Percentiles rank a stretch among this genome's conserved stretches.
phyloP scores from a whole-genome alignment of 2,888 invertebrate species.

The Agrotis ipsilon region DNA sequence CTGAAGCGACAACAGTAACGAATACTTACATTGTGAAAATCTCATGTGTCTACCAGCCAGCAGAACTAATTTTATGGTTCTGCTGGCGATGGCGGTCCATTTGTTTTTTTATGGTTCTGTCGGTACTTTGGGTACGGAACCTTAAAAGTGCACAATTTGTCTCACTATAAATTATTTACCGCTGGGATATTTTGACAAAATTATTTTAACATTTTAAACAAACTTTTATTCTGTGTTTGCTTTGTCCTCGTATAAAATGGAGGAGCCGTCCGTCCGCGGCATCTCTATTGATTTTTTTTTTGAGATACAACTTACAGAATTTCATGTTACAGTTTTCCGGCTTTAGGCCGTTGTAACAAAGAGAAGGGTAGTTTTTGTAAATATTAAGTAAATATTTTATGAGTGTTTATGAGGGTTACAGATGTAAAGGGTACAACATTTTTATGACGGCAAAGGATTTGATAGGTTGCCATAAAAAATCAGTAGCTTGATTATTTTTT shows the following conservation, averaged over 20 bases:
- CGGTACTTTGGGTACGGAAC: not conserved
- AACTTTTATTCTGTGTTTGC: not conserved
- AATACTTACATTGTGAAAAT: not conserved
- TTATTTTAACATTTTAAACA: conserved; percentile 16
- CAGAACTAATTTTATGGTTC: too few relatives aligned
- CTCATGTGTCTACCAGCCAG: not conserved
- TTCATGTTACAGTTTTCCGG: conserved; percentile 33
- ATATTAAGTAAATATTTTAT: conserved; percentile 21
- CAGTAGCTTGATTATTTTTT: conserved; percentile 4
- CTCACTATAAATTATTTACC: conserved; percentile 2
- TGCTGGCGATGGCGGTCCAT: too few relatives aligned
- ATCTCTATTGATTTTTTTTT: conserved; percentile 14
- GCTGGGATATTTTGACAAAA: conserved; percentile 8
- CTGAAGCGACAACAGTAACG: not conserved
- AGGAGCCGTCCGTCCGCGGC: conserved; percentile 5
- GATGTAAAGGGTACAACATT: conserved; percentile 20
- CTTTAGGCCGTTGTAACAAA: conserved; percentile 27
- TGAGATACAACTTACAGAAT: conserved; percentile 4
- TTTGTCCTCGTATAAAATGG: conserved; percentile 22
- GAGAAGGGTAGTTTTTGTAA: conserved; percentile 33
- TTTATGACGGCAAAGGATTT: conserved; percentile 37
- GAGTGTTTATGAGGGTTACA: conserved; percentile 31
- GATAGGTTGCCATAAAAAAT: conserved; percentile 3
- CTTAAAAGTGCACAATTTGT: too few relatives aligned
- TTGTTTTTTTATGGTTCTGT: not conserved